Conservation (phyloP, 2,888 invertebrate genomes). For the Eristalinus sepulchralis region DNA sequence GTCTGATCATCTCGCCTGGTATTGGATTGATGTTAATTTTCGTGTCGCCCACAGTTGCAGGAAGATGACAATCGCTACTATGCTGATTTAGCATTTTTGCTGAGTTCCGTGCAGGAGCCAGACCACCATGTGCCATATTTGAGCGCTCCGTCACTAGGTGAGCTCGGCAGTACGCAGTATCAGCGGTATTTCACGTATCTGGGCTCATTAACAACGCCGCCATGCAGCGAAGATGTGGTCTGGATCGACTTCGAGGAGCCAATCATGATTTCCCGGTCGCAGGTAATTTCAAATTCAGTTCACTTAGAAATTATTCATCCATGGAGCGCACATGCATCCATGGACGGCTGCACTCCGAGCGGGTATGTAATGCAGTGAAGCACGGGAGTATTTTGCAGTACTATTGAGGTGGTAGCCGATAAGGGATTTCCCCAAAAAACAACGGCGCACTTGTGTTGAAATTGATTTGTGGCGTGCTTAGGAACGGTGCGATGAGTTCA, state of each 20-base stretch:
- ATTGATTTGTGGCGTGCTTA: background rate
- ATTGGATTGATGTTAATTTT: background rate
- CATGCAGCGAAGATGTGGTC: conserved; percentile 91
- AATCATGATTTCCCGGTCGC: conserved; percentile 85
- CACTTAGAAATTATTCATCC: background rate
- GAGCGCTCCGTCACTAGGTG: conserved; percentile 82
- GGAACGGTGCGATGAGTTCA: background rate
- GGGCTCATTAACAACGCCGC: conserved; percentile 93
- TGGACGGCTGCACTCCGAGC: background rate
- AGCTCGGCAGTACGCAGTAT: conserved; percentile 83
- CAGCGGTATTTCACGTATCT: conserved; percentile 90
- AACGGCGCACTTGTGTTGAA: background rate
- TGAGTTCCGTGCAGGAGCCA: conserved; percentile 83
- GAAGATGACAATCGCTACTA: conserved; percentile 81
- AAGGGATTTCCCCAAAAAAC: background rate
- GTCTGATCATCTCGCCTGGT: background rate
- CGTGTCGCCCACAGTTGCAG: conserved; percentile 69
- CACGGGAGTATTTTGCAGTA: background rate
- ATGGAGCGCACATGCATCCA: background rate
- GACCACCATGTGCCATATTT: conserved; percentile 82
- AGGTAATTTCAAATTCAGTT: conserved; percentile 81
- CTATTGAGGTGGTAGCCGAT: background rate
- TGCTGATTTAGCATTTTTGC: conserved; percentile 83
- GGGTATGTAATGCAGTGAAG: background rate
- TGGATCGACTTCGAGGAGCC: conserved; percentile 92